phyloP scores from a whole-genome alignment of 1,140 invertebrate genomes.

The Periplaneta americana region DNA sequence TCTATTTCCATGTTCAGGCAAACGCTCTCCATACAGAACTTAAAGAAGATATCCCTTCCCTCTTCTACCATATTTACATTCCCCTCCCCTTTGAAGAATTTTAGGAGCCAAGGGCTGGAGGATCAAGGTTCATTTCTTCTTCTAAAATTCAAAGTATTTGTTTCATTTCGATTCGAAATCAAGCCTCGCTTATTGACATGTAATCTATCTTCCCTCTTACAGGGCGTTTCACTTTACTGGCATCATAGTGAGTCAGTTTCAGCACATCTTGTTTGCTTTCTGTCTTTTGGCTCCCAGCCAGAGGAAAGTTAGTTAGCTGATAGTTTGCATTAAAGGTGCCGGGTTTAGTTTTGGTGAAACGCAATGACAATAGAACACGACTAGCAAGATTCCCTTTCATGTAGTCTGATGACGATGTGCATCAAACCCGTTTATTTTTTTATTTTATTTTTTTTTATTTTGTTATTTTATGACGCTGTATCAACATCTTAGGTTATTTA shows the following conservation, averaged over 20 bases:
- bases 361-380: no score
- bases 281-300: no score
- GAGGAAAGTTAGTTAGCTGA: no score
- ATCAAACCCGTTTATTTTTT: no score
- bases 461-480: no score
- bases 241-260: neutral
- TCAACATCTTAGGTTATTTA: no score
- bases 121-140: neutral
- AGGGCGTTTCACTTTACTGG: neutral
- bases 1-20: neutral
- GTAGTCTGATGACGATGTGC: no score
- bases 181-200: neutral
- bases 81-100: neutral
- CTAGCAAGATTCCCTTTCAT: no score
- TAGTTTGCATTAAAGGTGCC: no score
- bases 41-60: neutral
- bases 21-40: neutral
- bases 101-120: neutral
- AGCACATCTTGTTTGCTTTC: no score
- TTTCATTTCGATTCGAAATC: neutral
- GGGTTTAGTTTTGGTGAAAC: no score
- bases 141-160: neutral
- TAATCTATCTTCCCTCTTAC: neutral
- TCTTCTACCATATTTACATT: neutral
- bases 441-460: no score